Evolutionary conservation across 1,140 invertebrate species (phyloP).

Genomic region (Microvelia longipes): DNA sequence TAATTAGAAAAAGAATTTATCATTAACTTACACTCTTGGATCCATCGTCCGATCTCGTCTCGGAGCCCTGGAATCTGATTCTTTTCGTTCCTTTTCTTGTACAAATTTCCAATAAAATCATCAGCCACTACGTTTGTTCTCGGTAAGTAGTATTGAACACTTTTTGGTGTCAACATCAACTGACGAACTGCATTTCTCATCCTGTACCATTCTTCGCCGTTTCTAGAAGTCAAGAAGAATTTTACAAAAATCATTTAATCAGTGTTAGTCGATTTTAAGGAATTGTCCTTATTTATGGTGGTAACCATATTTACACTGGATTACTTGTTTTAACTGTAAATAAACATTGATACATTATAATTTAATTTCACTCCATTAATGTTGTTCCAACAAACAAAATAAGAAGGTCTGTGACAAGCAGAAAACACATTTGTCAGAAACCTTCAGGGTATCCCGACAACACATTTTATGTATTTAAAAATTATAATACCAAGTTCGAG

Average conservation of each 20-base stretch:
- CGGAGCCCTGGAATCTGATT: slow-evolving; percentile 18
- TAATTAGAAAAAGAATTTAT: too few relatives aligned
- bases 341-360: not conserved
- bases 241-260: not conserved
- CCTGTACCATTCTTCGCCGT: slow-evolving; percentile 37
- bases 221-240: slow-evolving; percentile 23
- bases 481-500: too few relatives aligned
- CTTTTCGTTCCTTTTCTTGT: slow-evolving; percentile 15
- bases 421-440: too few relatives aligned
- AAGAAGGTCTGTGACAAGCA: not conserved
- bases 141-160: slow-evolving; percentile 32
- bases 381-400: not conserved
- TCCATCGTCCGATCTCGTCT: slow-evolving; percentile 28
- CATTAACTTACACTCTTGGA: slow-evolving; percentile 31
- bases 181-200: slow-evolving; percentile 32
- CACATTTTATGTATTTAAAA: too few relatives aligned
- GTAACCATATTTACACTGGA: not conserved
- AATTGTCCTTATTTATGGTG: not conserved
- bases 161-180: slow-evolving; percentile 33
- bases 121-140: slow-evolving; percentile 29
- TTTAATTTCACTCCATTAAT: not conserved
- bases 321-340: not conserved
- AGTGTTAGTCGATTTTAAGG: not conserved
- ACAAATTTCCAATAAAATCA: slow-evolving; percentile 29
- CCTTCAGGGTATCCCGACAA: too few relatives aligned